Percentiles rank a stretch among this genome's conserved stretches.
phyloP scores from a whole-genome alignment of 64 coral and sea anemone species.

The Pachyseris speciosa region DNA sequence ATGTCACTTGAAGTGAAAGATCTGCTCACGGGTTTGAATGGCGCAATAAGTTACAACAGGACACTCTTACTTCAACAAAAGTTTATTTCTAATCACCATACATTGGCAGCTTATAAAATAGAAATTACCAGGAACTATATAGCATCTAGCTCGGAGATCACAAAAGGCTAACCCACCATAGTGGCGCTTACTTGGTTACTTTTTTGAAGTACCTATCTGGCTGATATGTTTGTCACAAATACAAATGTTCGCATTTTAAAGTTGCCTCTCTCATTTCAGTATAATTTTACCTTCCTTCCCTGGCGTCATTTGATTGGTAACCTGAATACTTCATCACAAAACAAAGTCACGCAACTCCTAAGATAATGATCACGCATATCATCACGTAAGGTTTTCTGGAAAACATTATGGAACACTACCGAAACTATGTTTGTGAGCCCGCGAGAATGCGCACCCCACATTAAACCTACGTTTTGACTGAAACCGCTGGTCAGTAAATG shows the following conservation, averaged over 20 bases:
- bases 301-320: neutral
- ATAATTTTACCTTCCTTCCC: neutral
- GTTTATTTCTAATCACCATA: slow-evolving; percentile 43
- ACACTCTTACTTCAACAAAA: slow-evolving; percentile 8
- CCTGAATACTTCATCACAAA: neutral
- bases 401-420: too few relatives aligned
- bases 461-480: too few relatives aligned
- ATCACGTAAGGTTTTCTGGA: too few relatives aligned
- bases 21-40: too few relatives aligned
- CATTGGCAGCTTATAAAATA: slow-evolving; percentile 38
- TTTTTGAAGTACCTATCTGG: neutral
- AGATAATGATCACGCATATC: neutral
- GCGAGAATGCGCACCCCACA: too few relatives aligned
- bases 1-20: too few relatives aligned
- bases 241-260: slow-evolving; percentile 27
- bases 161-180: neutral
- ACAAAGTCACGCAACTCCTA: neutral
- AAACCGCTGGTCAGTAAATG: too few relatives aligned
- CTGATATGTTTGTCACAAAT: slow-evolving; percentile 10
- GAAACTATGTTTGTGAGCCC: too few relatives aligned
- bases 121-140: slow-evolving; percentile 40
- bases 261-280: neutral
- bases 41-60: neutral
- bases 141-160: neutral
- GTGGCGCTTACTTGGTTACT: neutral